Base-by-base conservation (phyloP, 2,888 invertebrate genomes). In the Stomorhina lunata region DNA sequence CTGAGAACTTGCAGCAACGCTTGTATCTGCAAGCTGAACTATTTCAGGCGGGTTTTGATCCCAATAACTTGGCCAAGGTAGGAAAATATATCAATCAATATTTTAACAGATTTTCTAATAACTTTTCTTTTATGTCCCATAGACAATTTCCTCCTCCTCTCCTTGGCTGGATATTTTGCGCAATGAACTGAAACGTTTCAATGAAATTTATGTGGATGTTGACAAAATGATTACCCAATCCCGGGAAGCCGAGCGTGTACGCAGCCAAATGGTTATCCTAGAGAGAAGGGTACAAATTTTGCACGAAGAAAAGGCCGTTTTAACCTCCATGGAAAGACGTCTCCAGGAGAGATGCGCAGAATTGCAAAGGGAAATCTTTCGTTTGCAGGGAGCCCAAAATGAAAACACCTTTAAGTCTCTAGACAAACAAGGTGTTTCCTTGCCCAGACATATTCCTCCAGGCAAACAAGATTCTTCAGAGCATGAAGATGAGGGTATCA, bases 401-500 rank as follows among this genome's bases (percentile, higher is more conserved):
- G 89, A 89, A 32, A 88, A 88, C 10, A 88, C 86, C 17, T 90
- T 89, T 61, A 90, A 90, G 69, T 90, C 90, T 1, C 84, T 91
- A 20, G 91, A 91, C 32, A 88, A 91, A 27, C 88, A 89, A 48
- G 90, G 91, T 0, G 85, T 91, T 2, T 88, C 90, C 0, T 75
- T 91, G 68, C 91, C 91, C 0, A 89, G 91, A 0, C 90, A 90
- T 76, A 90, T 91, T 40, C 89, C 90, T 4, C 90, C 90, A 4
- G 77, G 83, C 2, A 89, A 87, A 77, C 89, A 88, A 55, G 94
- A 93, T 87, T 94, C 95, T 48, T 95, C 95, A 5, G 95, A 96
- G 84, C 95, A 95, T 43, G 96, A 96, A 91, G 96, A 96, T 88
- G 96, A 96, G 92, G 96, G 96, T 5, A 97, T 97, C 85, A 96